Percentiles rank a stretch among this genome's conserved stretches.
phyloP scores from a whole-genome alignment of 2,113 vertebrate species.

The Coregonus clupeaformis region DNA sequence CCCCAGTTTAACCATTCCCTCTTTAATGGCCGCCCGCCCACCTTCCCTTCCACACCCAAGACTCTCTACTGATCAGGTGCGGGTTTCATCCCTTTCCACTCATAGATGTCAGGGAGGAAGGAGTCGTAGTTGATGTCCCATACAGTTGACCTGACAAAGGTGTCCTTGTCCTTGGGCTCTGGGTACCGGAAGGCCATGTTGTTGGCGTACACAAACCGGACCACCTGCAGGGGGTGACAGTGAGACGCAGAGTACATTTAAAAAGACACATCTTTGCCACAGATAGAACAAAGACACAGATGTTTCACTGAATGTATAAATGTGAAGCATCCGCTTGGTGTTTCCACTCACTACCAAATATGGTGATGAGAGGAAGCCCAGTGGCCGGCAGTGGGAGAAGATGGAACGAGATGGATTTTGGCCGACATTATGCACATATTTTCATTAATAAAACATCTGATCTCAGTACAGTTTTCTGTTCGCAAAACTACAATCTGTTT shows the following conservation, averaged over 20 bases:
- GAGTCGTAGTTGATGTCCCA: slow-evolving; percentile 91
- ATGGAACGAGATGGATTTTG: no score
- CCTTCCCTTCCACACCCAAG: not conserved
- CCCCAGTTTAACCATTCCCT: not conserved
- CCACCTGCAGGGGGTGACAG: slow-evolving; percentile 71
- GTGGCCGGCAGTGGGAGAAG: no score
- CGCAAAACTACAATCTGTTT: no score
- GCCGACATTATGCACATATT: no score
- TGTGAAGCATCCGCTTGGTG: no score
- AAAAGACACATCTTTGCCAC: not conserved
- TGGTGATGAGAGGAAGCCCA: no score
- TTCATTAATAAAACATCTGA: no score
- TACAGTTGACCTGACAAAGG: slow-evolving; percentile 79
- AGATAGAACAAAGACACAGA: no score
- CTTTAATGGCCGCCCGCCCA: not conserved
- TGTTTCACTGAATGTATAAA: no score
- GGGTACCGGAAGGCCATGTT: slow-evolving; percentile 96
- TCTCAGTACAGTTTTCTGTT: no score
- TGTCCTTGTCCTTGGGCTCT: slow-evolving; percentile 86
- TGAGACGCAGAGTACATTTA: not conserved
- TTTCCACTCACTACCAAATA: no score
- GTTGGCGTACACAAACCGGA: slow-evolving; percentile 88
- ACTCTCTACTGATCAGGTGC: slow-evolving; percentile 61
- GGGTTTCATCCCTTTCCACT: slow-evolving; percentile 83
- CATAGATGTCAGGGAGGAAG: slow-evolving; percentile 89